These are phyloP conservation scores for Zaprionus vittiger DNA, from an alignment of 1,140 invertebrate species.

Conservation along the genomic window DNA sequence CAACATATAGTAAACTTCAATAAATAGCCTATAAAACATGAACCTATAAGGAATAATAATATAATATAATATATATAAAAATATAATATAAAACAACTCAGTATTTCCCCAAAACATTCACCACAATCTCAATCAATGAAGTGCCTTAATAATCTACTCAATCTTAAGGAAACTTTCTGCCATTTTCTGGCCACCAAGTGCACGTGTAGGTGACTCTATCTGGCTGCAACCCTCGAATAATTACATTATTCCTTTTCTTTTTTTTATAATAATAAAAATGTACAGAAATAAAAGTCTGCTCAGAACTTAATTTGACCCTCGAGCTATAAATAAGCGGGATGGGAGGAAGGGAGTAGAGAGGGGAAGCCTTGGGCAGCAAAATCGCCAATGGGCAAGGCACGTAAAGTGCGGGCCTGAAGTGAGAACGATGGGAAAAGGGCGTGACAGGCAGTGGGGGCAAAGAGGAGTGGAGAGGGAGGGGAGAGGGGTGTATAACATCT, in stretches of 20 bases:
- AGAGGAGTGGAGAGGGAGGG: background rate
- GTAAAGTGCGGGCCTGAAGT: slow-evolving; percentile 17
- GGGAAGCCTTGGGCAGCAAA: background rate
- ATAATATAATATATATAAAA: too few species aligned
- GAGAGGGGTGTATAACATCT: slow-evolving; percentile 17
- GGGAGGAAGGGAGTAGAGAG: slow-evolving; percentile 12
- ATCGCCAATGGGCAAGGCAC: slow-evolving; percentile 33
- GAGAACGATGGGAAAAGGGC: background rate
- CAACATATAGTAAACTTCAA: too few species aligned
- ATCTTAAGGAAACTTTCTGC: background rate
- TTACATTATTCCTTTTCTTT: slow-evolving; percentile 67
- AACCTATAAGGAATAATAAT: too few species aligned
- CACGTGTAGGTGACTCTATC: slow-evolving; percentile 3
- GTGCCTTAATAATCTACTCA: background rate
- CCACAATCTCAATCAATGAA: too few species aligned
- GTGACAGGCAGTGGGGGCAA: background rate
- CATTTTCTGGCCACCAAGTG: background rate
- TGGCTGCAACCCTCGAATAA: slow-evolving; percentile 44
- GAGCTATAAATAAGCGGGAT: slow-evolving; percentile 70
- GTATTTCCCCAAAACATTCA: too few species aligned
- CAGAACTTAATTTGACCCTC: slow-evolving; percentile 69
- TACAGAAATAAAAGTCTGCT: slow-evolving; percentile 50
- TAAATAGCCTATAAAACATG: too few species aligned
- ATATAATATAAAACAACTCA: too few species aligned
- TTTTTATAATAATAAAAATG: slow-evolving; percentile 37